These are phyloP conservation scores for Spongia lamella DNA, from an alignment of 37 sponge, comb jelly and placozoan species.

Conservation along the genomic window DNA sequence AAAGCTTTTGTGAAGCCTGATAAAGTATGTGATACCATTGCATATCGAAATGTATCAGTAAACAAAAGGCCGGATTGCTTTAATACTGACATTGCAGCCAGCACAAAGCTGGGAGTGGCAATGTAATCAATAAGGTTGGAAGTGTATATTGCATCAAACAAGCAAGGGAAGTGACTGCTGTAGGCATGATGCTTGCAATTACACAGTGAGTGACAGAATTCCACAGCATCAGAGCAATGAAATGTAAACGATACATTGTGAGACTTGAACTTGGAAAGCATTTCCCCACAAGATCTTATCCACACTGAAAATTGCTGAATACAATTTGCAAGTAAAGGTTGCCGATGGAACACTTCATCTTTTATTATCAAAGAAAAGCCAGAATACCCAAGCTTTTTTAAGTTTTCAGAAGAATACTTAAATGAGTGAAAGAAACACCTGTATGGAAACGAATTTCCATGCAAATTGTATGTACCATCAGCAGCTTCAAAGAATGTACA, in stretches of 20 bases:
- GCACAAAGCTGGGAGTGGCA: conserved; percentile 16
- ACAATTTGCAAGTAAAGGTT: conserved; percentile 42
- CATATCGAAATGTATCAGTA: conserved; percentile 14
- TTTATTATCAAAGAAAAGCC: not conserved
- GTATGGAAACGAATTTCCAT: conserved; percentile 23
- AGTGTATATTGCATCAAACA: conserved; percentile 34
- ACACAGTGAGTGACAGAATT: conserved; percentile 14
- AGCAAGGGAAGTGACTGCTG: no score
- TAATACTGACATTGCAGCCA: conserved; percentile 24
- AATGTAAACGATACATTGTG: conserved; percentile 23
- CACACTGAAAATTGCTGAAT: conserved; percentile 57
- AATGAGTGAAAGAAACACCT: conserved; percentile 30
- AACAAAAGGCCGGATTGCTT: conserved; percentile 14
- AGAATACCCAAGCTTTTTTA: not conserved
- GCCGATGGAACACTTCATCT: conserved; percentile 2
- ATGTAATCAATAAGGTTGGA: conserved; percentile 45
- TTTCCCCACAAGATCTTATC: not conserved
- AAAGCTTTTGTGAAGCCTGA: conserved; percentile 2
- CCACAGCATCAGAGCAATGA: conserved; percentile 15
- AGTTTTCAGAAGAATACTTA: conserved; percentile 1
- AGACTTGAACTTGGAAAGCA: not conserved
- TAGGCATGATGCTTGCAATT: no score
- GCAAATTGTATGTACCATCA: conserved; percentile 32
- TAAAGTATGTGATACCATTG: not conserved
- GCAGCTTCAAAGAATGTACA: conserved; percentile 36